Base-by-base conservation (phyloP, 2,113 vertebrate genomes). In the Tragelaphus buxtoni region DNA sequence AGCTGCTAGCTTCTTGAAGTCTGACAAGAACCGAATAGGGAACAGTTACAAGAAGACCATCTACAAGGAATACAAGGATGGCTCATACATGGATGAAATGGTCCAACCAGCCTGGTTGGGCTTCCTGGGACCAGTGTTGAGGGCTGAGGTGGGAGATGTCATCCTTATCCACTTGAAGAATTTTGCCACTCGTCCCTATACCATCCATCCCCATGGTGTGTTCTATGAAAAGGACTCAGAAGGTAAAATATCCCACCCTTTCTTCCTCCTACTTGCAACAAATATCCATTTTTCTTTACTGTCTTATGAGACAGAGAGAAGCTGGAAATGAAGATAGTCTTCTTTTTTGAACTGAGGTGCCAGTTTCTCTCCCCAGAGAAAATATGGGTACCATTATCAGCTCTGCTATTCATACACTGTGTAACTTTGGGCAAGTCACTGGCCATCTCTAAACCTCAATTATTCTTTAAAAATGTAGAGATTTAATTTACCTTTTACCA, bases 51-150 rank as follows among this genome's bases (percentile, higher is more conserved):
- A 99, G 98, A 99, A 99, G 77, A 98, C 99, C 4, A 96, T 99
- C 93, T 99, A 99, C 95, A 99, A 99, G 93, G 99, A 99, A 88
- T 99, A 99, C 97, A 99, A 51, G 0, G 99, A 99, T 82, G 94
- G 97, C 88, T 98, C 98, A 1, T 99, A 99, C 84, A 97, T 95
- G 39, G 98, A 98, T 11, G 99, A 99, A 98, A 61, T 99, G 79
- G 77, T 94, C 14, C 99, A 99, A 65, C 98, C 99, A 2, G 95
- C 69, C 8, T 99, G 99, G 99, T 94, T 99, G 98, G 99, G 99
- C 3, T 99, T 99, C 97, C 97, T 99, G 17, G 99, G 99, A 7
- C 99, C 99, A 2, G 1, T 99, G 96, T 74, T 99, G 82, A 98
- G 98, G 96, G 99, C 99, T 14, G 99, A 99, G 97, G 99, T 99